Evolutionary conservation across 2,113 vertebrate genomes (phyloP).

Genomic region (Osmerus eperlanus): DNA sequence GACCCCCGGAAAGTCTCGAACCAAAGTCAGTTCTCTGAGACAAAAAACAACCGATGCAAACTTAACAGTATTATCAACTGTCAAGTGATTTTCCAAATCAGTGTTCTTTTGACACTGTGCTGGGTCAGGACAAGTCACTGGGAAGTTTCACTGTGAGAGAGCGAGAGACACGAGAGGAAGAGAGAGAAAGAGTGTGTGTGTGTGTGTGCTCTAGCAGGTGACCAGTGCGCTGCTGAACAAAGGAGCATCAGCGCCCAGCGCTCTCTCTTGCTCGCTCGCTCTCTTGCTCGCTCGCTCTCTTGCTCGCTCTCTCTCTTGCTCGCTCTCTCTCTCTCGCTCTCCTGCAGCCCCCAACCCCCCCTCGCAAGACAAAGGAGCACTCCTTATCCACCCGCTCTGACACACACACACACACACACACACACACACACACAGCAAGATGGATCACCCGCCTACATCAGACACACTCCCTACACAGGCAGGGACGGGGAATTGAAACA

Average conservation of each 20-base stretch:
- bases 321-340: neutral
- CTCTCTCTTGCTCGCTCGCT: neutral
- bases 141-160: neutral
- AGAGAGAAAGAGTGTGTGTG: neutral
- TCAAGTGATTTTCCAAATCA: neutral
- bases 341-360: neutral
- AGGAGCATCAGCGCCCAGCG: constrained; percentile 33
- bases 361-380: constrained; percentile 61
- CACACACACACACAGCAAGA: constrained; percentile 22
- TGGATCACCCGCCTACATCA: constrained; percentile 21
- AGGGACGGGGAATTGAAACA: neutral
- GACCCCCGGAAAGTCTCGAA: no score
- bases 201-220: neutral
- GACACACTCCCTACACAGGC: constrained; percentile 2
- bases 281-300: neutral
- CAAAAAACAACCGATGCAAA: no score
- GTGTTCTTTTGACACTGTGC: neutral
- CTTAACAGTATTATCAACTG: neutral
- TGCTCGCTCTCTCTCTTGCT: neutral
- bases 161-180: neutral
- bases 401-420: constrained; percentile 24
- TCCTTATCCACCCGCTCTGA: constrained; percentile 22
- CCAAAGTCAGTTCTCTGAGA: no score
- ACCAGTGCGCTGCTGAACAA: constrained; percentile 47
- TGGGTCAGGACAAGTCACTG: neutral